Evolutionary conservation across 2,888 invertebrate species (phyloP).

Genomic region (Oxytorus armatus): DNA sequence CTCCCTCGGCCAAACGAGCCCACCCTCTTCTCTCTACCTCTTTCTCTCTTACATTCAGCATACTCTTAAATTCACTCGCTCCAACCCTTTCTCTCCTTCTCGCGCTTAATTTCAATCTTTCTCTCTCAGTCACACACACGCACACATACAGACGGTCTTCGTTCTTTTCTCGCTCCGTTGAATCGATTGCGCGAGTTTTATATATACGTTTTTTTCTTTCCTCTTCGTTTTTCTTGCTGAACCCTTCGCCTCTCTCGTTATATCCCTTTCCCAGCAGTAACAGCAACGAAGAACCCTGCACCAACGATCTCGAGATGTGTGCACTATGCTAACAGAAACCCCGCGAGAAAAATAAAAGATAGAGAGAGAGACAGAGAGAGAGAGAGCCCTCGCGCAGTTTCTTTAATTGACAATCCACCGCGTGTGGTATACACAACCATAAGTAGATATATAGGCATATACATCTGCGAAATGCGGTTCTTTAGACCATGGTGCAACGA

Average conservation of each 20-base stretch:
- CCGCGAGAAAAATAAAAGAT: slow-evolving; percentile 34
- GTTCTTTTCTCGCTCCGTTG: slow-evolving; percentile 55
- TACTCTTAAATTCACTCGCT: slow-evolving; percentile 71
- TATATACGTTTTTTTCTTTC: slow-evolving; percentile 38
- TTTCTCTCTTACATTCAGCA: slow-evolving; percentile 47
- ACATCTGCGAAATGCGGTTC: slow-evolving; percentile 29
- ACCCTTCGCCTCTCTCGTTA: slow-evolving; percentile 44
- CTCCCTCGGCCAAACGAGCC: slow-evolving; percentile 72
- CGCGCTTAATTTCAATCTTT: slow-evolving; percentile 54
- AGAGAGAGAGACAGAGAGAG: slow-evolving; percentile 29
- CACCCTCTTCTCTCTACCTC: slow-evolving; percentile 49
- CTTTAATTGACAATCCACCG: slow-evolving; percentile 83
- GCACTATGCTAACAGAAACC: slow-evolving; percentile 78
- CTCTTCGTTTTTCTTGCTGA: slow-evolving; percentile 15
- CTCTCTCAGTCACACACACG: slow-evolving; percentile 44
- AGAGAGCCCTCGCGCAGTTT: slow-evolving; percentile 75
- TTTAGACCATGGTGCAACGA: slow-evolving; percentile 70
- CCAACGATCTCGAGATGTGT: slow-evolving; percentile 66
- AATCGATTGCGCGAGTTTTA: slow-evolving; percentile 61
- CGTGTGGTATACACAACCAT: slow-evolving; percentile 56
- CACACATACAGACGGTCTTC: slow-evolving; percentile 24
- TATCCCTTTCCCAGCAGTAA: slow-evolving; percentile 55
- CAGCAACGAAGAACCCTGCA: slow-evolving; percentile 59
- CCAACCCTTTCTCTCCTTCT: slow-evolving; percentile 64
- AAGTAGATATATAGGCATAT: slow-evolving; percentile 34